Evolutionary conservation across 2,113 vertebrate species (phyloP).

Genomic region (Onychostoma macrolepis): DNA sequence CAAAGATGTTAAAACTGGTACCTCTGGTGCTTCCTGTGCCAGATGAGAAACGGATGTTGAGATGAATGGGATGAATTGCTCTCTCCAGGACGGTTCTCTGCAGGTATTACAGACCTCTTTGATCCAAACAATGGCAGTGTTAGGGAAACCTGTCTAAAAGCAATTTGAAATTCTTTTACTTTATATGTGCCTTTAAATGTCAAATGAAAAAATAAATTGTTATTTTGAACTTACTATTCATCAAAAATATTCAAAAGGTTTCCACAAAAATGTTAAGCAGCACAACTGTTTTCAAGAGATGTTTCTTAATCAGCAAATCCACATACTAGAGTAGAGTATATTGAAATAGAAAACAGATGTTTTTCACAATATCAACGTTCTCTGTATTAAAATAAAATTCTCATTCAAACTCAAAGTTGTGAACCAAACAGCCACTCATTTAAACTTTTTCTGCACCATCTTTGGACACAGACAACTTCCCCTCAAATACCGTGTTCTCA

Average conservation of each 20-base stretch:
- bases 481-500: constrained; percentile 25
- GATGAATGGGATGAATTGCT: not conserved
- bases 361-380: not conserved
- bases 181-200: too few species aligned
- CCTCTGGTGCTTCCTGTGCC: not conserved
- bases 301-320: not conserved
- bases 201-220: too few species aligned
- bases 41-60: too few species aligned
- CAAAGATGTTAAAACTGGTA: not conserved
- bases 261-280: too few species aligned
- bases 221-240: too few species aligned
- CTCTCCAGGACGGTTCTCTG: not conserved
- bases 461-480: constrained; percentile 20
- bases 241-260: too few species aligned
- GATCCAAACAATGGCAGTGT: not conserved
- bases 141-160: not conserved
- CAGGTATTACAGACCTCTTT: not conserved
- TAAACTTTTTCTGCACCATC: constrained; percentile 13
- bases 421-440: constrained; percentile 7
- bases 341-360: not conserved
- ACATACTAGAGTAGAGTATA: not conserved
- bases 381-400: not conserved
- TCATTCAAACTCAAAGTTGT: not conserved
- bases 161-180: not conserved
- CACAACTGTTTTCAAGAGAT: not conserved